These are phyloP conservation scores for Acanthosepion esculentum DNA, from an alignment of 2,888 invertebrate species.

Conservation along the genomic window DNA sequence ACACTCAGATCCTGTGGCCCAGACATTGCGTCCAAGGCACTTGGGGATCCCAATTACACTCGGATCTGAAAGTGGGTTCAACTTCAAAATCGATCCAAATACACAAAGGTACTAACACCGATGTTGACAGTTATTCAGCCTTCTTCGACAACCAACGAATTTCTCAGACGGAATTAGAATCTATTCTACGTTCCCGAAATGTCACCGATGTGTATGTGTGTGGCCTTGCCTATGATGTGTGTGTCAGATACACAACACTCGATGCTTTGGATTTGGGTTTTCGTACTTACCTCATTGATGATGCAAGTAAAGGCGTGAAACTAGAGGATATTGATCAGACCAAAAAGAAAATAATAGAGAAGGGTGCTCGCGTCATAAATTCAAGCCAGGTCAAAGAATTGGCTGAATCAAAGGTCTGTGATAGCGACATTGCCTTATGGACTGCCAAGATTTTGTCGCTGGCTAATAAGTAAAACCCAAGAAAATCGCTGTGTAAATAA, in stretches of 20 bases:
- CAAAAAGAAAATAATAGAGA: slow-evolving; percentile 83
- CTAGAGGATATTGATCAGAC: slow-evolving; percentile 88
- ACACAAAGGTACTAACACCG: slow-evolving; percentile 87
- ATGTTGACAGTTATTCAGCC: slow-evolving; percentile 97
- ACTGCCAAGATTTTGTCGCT: slow-evolving; percentile 81
- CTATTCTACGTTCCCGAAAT: slow-evolving; percentile 85
- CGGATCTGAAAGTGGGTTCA: slow-evolving; percentile 85
- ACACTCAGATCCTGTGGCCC: slow-evolving; percentile 95
- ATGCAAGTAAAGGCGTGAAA: slow-evolving; percentile 92
- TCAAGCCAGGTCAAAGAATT: slow-evolving; percentile 86
- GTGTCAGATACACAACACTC: slow-evolving; percentile 91
- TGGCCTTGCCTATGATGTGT: slow-evolving; percentile 95
- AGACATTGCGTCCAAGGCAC: slow-evolving; percentile 95
- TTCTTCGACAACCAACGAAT: slow-evolving; percentile 98
- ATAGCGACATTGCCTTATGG: slow-evolving; percentile 91
- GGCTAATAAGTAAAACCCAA: background rate
- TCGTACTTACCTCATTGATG: slow-evolving; percentile 90
- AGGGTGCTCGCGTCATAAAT: slow-evolving; percentile 87
- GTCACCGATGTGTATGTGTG: slow-evolving; percentile 95
- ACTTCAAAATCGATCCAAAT: slow-evolving; percentile 59
- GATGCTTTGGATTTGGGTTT: slow-evolving; percentile 93
- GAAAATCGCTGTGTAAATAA: background rate
- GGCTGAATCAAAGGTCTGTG: slow-evolving; percentile 89
- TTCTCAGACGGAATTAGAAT: slow-evolving; percentile 88
- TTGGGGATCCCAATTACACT: slow-evolving; percentile 94